Percentiles rank a stretch among this genome's conserved stretches.
Conservation (phyloP, 2,113 vertebrate genomes). For the Hemiscyllium ocellatum region DNA sequence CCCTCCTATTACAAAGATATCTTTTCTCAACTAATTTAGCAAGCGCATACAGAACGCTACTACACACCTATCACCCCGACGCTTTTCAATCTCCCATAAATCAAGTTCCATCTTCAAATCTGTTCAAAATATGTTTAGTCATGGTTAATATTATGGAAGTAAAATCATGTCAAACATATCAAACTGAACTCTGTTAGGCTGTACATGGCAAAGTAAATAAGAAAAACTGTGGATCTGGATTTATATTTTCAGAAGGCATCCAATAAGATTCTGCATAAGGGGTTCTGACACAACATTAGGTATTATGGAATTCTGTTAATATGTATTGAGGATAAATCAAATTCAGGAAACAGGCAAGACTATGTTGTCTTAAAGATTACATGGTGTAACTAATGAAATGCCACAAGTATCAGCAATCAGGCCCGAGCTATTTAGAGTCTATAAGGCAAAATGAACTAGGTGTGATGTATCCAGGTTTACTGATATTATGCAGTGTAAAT, state of each 20-base stretch:
- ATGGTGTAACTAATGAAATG: too few relatives aligned
- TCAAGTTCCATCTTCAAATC: background rate
- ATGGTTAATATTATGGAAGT: background rate
- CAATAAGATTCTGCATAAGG: background rate
- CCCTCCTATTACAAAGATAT: background rate
- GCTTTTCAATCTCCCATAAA: background rate
- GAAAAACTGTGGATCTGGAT: background rate
- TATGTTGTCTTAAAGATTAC: background rate
- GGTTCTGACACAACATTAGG: background rate
- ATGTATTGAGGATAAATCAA: background rate
- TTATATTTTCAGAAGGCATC: background rate
- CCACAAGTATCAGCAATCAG: background rate
- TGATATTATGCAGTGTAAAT: too few relatives aligned
- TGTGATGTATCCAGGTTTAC: too few relatives aligned
- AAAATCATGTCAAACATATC: background rate
- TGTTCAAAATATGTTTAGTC: background rate
- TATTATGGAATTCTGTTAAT: background rate
- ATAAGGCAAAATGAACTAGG: too few relatives aligned
- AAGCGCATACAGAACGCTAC: background rate
- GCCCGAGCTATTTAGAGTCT: too few relatives aligned
- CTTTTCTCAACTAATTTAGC: background rate
- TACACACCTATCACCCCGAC: background rate
- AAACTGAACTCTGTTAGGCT: background rate
- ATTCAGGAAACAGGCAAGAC: background rate
- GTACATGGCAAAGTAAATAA: background rate